phyloP scores from a whole-genome alignment of 64 coral and sea anemone species.

The Hydrozoanthus tunicans region DNA sequence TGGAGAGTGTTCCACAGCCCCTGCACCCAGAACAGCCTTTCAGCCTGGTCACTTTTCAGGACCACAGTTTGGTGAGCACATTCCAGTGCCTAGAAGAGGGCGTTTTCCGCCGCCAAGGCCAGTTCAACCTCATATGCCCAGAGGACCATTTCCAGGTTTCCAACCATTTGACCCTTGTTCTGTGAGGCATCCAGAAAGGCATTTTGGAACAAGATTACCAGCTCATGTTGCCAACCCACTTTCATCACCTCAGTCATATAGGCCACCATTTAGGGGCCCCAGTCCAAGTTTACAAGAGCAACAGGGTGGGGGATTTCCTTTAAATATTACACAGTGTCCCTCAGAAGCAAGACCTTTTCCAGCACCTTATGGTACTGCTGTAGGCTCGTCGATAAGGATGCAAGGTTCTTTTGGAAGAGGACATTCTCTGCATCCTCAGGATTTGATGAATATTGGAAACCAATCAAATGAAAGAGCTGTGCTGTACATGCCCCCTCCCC shows the following conservation, averaged over 20 bases:
- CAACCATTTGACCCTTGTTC: background rate
- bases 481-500: constrained; percentile 5
- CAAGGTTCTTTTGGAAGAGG: background rate
- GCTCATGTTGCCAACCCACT: background rate
- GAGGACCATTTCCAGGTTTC: constrained; percentile 26
- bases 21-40: background rate
- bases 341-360: background rate
- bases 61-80: background rate
- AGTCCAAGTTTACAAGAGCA: background rate
- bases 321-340: background rate
- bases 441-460: background rate
- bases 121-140: background rate
- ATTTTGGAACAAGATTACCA: background rate
- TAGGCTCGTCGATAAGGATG: background rate
- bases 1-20: background rate
- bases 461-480: background rate
- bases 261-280: background rate
- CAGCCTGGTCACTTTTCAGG: constrained; percentile 7
- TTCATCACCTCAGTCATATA: background rate
- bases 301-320: background rate
- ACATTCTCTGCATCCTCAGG: background rate
- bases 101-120: constrained; percentile 3
- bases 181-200: constrained; percentile 15
- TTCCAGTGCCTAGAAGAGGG: background rate
- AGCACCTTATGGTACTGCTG: background rate